Base-by-base conservation (phyloP, 92 coral and sea anemone species). In the Epizoanthus fatuus region DNA sequence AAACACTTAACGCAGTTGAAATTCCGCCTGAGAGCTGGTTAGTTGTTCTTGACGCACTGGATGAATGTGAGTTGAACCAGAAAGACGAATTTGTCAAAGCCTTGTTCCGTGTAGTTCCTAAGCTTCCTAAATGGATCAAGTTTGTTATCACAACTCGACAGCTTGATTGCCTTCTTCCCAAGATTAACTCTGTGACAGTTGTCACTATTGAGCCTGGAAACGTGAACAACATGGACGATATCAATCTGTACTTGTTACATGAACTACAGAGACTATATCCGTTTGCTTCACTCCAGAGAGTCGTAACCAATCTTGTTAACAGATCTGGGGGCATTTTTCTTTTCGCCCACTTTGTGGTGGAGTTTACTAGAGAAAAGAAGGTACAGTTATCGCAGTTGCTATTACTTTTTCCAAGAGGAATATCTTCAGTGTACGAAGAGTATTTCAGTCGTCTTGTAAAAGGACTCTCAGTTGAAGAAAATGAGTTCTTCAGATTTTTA, bases 391-490 rank as follows among this genome's bases (percentile, higher is more conserved):
- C 19, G 16, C 64, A 74, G 55, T n/a, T 74, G 32, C 80, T 32
- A 29, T 37, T 5, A 14, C n/a, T 74, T n/a, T 74, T 74, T 53
- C 80, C 80, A 10, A 12, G 37, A 74, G 80, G 80, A 1, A 74
- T 74, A 35, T 74, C 80, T 1, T 54, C 80, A 4, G 80, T 74
- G 22, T 74, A 74, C 55, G 80, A 54, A 55, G 80, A 74, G 65
- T 74, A 74, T 14, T 74, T 74, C n/a, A 54, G 17, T 53, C 9
- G 45, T 54, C 63, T 74, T 55, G 49, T 37, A 14, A 52, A 45
- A 40, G 80, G 55, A 55, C 29, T 74, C 14, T 32, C 15, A 25
- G 80, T 74, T 19, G 80, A 74, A 3, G 80, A 74, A 74, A 35
- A 74, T 5, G n/a, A 51, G 29, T 74, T 74, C n/a, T 54, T 54